These are phyloP conservation scores for Eristalis arbustorum DNA, from an alignment of 2,888 invertebrate genomes.

Conservation along the genomic window DNA sequence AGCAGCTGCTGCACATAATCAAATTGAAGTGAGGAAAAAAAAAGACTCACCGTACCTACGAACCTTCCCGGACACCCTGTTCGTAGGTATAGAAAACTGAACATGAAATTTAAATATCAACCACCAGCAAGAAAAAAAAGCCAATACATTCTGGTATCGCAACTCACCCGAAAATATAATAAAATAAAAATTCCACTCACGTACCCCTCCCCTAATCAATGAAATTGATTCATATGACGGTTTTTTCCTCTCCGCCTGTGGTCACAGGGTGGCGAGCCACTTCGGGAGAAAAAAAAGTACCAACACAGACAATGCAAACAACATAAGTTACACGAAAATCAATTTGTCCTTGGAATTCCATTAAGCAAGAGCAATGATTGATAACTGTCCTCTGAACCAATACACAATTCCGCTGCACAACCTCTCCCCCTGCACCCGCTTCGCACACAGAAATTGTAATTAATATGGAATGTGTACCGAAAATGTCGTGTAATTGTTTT, in stretches of 20 bases:
- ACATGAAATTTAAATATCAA: neutral
- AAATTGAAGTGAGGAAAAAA: neutral
- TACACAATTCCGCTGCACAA: conserved; percentile 21
- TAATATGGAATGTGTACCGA: conserved; percentile 46
- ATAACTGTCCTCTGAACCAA: conserved; percentile 44
- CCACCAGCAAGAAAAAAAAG: neutral
- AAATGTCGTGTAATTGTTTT: conserved; percentile 63
- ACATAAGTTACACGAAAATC: conserved; percentile 31
- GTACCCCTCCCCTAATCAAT: conserved; percentile 37
- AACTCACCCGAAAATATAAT: neutral
- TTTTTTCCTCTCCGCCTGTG: neutral
- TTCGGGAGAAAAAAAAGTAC: neutral
- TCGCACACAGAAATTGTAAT: conserved; percentile 37
- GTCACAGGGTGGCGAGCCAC: neutral
- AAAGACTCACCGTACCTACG: neutral
- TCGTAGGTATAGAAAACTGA: neutral
- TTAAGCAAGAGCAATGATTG: conserved; percentile 42
- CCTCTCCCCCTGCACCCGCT: conserved; percentile 1
- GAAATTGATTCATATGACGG: conserved; percentile 32
- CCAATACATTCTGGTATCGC: neutral
- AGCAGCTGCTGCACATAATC: neutral
- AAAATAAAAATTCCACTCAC: conserved; percentile 24
- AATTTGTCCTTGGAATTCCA: conserved; percentile 40
- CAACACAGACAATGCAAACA: neutral
- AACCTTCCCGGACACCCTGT: conserved; percentile 7